Evolutionary conservation across 2,797 vertebrate genomes (phyloP).

Genomic region (Sphenodon punctatus): DNA sequence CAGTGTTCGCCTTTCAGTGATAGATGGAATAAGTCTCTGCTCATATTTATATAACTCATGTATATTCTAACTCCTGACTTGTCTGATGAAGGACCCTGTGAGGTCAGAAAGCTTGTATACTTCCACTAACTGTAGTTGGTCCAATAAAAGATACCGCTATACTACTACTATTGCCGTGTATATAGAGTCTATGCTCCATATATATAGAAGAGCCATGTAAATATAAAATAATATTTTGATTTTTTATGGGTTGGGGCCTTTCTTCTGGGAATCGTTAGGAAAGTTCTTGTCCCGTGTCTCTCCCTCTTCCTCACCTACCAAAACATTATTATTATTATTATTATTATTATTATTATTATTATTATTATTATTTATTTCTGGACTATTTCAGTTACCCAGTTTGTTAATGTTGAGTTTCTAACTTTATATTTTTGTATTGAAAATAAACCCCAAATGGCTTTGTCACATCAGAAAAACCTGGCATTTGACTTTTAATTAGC

Average conservation of each 20-base stretch:
- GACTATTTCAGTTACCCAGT: not conserved
- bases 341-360: too few relatives aligned
- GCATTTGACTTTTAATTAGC: not conserved
- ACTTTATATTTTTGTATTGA: not conserved
- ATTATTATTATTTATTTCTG: too few relatives aligned
- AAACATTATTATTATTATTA: too few relatives aligned
- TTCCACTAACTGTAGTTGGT: too few relatives aligned
- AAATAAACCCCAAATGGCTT: not conserved
- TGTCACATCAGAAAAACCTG: not conserved
- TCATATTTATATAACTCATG: too few relatives aligned
- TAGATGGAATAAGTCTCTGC: accelerated
- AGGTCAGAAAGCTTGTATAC: too few relatives aligned
- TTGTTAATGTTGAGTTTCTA: not conserved
- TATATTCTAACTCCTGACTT: too few relatives aligned
- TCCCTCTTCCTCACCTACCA: not conserved
- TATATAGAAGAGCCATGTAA: accelerated
- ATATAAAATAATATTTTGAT: not conserved
- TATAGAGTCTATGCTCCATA: accelerated
- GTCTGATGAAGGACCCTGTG: too few relatives aligned
- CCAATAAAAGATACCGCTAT: too few relatives aligned
- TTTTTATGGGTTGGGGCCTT: not conserved
- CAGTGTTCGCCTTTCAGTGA: accelerated
- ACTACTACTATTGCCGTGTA: too few relatives aligned
- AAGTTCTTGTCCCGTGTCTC: not conserved
- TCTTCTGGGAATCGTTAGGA: not conserved